Percentiles rank a stretch among this genome's conserved stretches.
Evolutionary conservation across 2,113 vertebrate genomes (phyloP).

Genomic region (Erinaceus europaeus): DNA sequence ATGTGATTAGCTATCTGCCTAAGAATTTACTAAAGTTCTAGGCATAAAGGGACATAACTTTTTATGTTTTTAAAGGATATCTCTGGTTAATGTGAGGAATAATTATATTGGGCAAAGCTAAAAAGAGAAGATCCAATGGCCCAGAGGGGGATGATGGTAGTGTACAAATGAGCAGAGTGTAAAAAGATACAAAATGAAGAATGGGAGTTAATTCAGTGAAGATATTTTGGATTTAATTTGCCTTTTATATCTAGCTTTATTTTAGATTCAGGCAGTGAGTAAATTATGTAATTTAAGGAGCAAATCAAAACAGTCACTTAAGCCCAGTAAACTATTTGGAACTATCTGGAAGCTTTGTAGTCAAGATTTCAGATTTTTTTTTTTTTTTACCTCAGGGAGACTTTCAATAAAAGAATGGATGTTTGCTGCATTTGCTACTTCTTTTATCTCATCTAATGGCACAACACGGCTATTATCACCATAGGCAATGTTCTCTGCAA

Average conservation of each 20-base stretch:
- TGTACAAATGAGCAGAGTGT: background rate
- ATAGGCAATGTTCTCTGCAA: slow-evolving; percentile 78
- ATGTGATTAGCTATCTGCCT: too few species aligned
- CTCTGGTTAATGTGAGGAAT: background rate
- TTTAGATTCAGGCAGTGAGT: background rate
- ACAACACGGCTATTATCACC: slow-evolving; percentile 71
- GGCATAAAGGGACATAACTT: background rate
- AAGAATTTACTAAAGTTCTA: background rate
- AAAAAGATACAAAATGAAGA: background rate
- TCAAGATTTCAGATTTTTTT: slow-evolving; percentile 20
- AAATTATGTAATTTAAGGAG: background rate
- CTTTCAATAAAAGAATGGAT: slow-evolving; percentile 74
- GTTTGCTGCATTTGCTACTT: slow-evolving; percentile 72
- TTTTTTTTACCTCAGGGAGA: slow-evolving; percentile 76
- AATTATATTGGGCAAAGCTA: background rate
- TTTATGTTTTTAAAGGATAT: background rate
- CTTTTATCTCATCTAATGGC: slow-evolving; percentile 72
- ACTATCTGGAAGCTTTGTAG: background rate
- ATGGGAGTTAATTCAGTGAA: background rate
- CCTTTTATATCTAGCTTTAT: slow-evolving; percentile 5
- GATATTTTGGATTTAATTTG: background rate
- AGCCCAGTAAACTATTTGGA: background rate
- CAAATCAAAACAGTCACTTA: background rate
- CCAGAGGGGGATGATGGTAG: background rate
- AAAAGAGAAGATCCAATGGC: background rate